Evolutionary conservation across 2,888 invertebrate genomes (phyloP).

Genomic region (Dynastes grantii): DNA sequence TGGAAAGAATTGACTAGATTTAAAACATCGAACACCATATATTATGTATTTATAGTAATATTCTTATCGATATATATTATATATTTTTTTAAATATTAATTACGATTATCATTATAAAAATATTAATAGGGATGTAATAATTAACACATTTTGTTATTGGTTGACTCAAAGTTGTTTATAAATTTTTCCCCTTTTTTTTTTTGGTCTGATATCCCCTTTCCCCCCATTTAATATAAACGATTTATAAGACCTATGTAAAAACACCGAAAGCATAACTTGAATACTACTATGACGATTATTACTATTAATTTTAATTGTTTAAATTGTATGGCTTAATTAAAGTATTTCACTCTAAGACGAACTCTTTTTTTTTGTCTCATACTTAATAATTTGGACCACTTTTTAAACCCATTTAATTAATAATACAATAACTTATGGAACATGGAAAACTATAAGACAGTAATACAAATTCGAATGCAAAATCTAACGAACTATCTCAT

Average conservation of each 20-base stretch:
- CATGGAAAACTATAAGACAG: no score
- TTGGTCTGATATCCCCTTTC: neutral
- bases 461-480: no score
- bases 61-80: constrained; percentile 26
- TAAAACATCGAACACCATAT: constrained; percentile 44
- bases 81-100: constrained; percentile 20
- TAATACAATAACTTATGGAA: no score
- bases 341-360: constrained; percentile 1
- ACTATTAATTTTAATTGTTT: constrained; percentile 2
- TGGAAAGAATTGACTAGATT: constrained; percentile 39
- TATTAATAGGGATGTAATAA: constrained; percentile 14
- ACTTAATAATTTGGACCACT: constrained; percentile 31
- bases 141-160: no score
- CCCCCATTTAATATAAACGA: constrained; percentile 12
- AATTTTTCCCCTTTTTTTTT: no score
- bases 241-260: constrained; percentile 20
- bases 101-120: constrained; percentile 13
- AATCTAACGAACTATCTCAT: no score
- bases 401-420: neutral
- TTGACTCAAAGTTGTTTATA: no score
- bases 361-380: neutral
- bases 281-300: constrained; percentile 18
- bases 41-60: constrained; percentile 26
- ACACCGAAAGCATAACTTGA: constrained; percentile 31
- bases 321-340: neutral